Evolutionary conservation across 1,140 invertebrate genomes (phyloP).

Genomic region (Pogonognathellus flavescens): DNA sequence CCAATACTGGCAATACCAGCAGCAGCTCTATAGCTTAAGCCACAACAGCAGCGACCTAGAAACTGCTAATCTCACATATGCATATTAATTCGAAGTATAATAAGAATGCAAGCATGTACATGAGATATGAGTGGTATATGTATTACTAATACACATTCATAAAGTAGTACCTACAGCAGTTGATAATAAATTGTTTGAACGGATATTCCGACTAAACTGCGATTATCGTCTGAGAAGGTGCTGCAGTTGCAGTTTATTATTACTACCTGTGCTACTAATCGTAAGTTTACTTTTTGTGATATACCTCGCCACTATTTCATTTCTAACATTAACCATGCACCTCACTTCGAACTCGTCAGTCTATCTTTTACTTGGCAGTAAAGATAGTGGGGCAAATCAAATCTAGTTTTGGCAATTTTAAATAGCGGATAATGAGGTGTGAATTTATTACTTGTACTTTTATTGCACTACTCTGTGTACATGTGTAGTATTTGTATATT

Average conservation of each 20-base stretch:
- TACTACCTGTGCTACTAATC: too few relatives aligned
- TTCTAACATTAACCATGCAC: too few relatives aligned
- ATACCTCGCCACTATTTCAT: too few relatives aligned
- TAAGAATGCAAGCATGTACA: background rate
- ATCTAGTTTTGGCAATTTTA: slow-evolving; percentile 47
- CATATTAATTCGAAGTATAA: background rate
- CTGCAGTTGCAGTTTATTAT: too few relatives aligned
- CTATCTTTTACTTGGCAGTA: slow-evolving; percentile 11
- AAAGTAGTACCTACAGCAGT: too few relatives aligned
- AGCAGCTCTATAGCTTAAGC: too few relatives aligned
- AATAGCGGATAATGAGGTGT: slow-evolving; percentile 45
- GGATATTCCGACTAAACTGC: too few relatives aligned
- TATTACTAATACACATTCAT: too few relatives aligned
- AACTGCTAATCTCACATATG: background rate
- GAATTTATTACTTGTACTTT: slow-evolving; percentile 28
- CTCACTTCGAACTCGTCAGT: background rate
- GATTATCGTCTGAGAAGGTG: too few relatives aligned
- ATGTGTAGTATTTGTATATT: too few relatives aligned
- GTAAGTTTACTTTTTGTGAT: background rate
- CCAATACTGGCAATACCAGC: background rate
- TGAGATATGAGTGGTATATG: background rate
- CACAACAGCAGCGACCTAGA: background rate
- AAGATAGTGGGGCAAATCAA: slow-evolving; percentile 12
- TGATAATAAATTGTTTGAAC: too few relatives aligned
- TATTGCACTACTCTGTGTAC: too few relatives aligned